Evolutionary conservation across 2,113 vertebrate genomes (phyloP).

Genomic region (Petroica traversi): DNA sequence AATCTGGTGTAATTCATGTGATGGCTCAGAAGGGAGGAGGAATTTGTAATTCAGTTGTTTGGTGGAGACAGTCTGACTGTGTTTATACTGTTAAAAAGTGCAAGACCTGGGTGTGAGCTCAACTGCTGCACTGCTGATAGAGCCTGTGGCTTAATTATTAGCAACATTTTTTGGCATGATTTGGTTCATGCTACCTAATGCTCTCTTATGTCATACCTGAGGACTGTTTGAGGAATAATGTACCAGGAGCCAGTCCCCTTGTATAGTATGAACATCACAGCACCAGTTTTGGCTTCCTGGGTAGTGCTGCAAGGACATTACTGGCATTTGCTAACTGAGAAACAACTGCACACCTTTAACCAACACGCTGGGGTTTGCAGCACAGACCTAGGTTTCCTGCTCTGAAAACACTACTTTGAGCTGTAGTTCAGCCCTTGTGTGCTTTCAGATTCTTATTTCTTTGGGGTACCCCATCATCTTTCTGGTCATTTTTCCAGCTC

Average conservation of each 20-base stretch:
- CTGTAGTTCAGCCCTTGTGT: not conserved
- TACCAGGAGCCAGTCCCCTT: not conserved
- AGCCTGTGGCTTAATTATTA: conserved; percentile 9
- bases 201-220: not conserved
- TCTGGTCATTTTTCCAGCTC: not conserved
- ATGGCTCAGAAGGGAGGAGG: not conserved
- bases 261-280: not conserved
- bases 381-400: not conserved
- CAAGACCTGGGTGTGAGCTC: not conserved
- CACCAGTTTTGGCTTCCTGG: not conserved
- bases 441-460: not conserved
- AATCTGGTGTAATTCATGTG: not conserved
- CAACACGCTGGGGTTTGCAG: accelerated
- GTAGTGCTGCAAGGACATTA: not conserved
- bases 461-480: not conserved
- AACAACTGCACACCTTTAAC: not conserved
- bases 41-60: not conserved
- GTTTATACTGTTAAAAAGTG: not conserved
- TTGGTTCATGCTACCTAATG: not conserved
- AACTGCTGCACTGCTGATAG: not conserved
- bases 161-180: not conserved
- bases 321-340: not conserved
- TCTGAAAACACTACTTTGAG: not conserved
- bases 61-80: not conserved
- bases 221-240: not conserved